Base-by-base conservation (phyloP, 2,113 vertebrate genomes). In the Electrona antarctica region DNA sequence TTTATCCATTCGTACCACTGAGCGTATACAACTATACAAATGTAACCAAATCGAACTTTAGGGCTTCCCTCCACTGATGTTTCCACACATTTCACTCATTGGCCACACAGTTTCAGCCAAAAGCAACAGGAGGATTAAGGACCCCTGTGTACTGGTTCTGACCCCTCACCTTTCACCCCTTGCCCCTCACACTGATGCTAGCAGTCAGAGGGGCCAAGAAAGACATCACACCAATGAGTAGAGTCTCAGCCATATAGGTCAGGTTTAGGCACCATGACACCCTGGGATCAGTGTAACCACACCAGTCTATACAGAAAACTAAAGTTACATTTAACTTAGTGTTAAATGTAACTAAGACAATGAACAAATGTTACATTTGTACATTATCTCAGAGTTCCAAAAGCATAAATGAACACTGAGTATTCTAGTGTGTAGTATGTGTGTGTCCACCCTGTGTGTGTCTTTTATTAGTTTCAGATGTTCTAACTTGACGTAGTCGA, bases 141-240 rank as follows among this genome's bases (percentile, higher is more conserved):
- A 57, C 84, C 41, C 80, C 81, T 72, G 71, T 89, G 75, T 87
- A 88, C 86, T 77, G 88, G 83, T 87, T 88, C 86, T 87, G 84
- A 89, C 89, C 84, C 70, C 73, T 86, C 85, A 81, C 89, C 87
- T 86, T 71, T 88, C 73, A 90, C 89, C 86, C 80, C 76, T 87
- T 83, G 85, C 74, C 85, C 69, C 55, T 85, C 71, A 64, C 79
- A 71, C 77, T 64, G 74, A 49, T 65, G 76, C 77, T 54, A 84
- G 77, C 85, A 75, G 67, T 85, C 71, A 80, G 62, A 47, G 73
- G 60, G 78, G 77, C 69, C 45, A 74, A 88, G 73, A 79, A 83
- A 90, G 89, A 89, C 84, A 74, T 88, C 80, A 80, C 74, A 80
- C 66, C 9, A 28, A 45, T 73, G 72, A 14, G 41, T 71, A 59